These are phyloP conservation scores for Pogonocichla stellata DNA, from an alignment of 2,113 vertebrate species.

Conservation along the genomic window DNA sequence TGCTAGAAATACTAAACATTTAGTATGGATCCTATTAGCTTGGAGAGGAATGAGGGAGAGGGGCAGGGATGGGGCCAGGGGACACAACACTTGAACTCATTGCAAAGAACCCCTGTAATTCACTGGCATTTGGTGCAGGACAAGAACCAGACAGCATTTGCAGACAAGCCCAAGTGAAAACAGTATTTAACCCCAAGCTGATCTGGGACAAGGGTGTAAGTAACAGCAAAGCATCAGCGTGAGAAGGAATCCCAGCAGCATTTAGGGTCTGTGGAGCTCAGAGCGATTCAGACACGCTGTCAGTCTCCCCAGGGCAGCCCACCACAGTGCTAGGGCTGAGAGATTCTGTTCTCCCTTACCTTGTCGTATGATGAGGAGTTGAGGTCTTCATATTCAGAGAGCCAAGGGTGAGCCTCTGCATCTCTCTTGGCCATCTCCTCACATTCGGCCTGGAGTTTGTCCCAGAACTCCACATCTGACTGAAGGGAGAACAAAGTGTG, in stretches of 20 bases:
- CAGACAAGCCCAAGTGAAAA: not conserved
- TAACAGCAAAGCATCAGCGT: not conserved
- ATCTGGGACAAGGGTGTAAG: not conserved
- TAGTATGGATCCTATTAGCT: not conserved
- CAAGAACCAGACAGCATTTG: not conserved
- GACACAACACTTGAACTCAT: not conserved
- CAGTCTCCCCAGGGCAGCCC: not conserved
- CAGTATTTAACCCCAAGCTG: not conserved
- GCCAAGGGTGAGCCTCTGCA: conserved; percentile 95
- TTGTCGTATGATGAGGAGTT: conserved; percentile 89
- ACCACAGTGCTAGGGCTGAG: not conserved
- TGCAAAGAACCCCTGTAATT: not conserved
- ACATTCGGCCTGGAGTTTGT: conserved; percentile 98
- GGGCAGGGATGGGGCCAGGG: not conserved
- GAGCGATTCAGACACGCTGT: not conserved
- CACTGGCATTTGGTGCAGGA: not conserved
- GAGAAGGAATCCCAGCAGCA: not conserved
- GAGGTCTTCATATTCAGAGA: conserved; percentile 94
- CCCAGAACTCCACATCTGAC: conserved; percentile 99
- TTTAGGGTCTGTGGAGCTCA: not conserved
- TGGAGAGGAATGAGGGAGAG: accelerated
- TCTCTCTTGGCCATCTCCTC: conserved; percentile 98
- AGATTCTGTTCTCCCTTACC: conserved; percentile 66
- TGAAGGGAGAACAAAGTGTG: conserved; percentile 58
- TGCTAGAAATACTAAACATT: not conserved